Evolutionary conservation across 2,113 vertebrate species (phyloP).

Genomic region (Poeciliopsis turrubarensis): DNA sequence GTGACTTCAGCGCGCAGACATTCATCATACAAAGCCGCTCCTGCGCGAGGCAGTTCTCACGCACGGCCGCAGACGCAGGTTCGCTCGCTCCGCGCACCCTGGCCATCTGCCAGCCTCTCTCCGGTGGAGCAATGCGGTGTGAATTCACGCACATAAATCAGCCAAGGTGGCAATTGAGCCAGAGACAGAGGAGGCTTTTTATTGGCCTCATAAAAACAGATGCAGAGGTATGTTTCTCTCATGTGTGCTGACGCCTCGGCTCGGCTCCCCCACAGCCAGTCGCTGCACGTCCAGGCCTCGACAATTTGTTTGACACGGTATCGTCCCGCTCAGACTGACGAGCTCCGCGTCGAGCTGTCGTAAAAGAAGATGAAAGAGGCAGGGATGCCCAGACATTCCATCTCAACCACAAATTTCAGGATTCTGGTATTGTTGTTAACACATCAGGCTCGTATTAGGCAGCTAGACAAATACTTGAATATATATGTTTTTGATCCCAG

Average conservation of each 20-base stretch:
- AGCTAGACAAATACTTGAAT: slow-evolving; percentile 59
- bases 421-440: slow-evolving; percentile 36
- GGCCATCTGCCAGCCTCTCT: slow-evolving; percentile 76
- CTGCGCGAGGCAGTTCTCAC: slow-evolving; percentile 29
- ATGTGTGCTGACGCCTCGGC: slow-evolving; percentile 63
- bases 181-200: slow-evolving; percentile 75
- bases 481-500: slow-evolving; percentile 40
- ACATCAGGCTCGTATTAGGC: slow-evolving; percentile 27
- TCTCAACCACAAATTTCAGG: slow-evolving; percentile 50
- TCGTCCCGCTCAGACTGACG: slow-evolving; percentile 33
- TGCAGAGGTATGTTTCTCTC: slow-evolving; percentile 77
- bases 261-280: slow-evolving; percentile 61
- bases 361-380: slow-evolving; percentile 42
- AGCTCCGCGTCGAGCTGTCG: slow-evolving; percentile 10
- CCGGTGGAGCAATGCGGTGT: slow-evolving; percentile 62
- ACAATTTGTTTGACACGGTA: slow-evolving; percentile 67
- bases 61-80: slow-evolving; percentile 6
- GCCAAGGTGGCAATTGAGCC: slow-evolving; percentile 72
- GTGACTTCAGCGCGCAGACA: slow-evolving; percentile 53
- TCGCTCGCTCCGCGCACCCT: slow-evolving; percentile 43
- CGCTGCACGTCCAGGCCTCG: slow-evolving; percentile 65
- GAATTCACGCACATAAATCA: slow-evolving; percentile 79
- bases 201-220: slow-evolving; percentile 78
- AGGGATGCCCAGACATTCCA: slow-evolving; percentile 39
- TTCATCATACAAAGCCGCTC: slow-evolving; percentile 65